Evolutionary conservation across 2,888 invertebrate species (phyloP).

Genomic region (Brachylomia viminalis): DNA sequence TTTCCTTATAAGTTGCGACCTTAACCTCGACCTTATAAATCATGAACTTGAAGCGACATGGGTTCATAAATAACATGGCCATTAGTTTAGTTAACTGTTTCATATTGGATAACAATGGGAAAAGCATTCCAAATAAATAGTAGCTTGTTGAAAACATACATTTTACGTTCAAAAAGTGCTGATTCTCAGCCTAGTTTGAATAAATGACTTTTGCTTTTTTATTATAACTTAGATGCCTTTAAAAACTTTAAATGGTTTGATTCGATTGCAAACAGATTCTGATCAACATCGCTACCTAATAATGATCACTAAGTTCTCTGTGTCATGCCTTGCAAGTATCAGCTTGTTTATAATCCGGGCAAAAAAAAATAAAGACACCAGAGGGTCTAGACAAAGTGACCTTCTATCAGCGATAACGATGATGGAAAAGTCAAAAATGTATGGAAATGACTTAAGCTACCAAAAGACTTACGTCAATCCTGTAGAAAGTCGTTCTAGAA

Average conservation of each 20-base stretch:
- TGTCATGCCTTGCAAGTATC: background rate
- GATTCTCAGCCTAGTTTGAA: too few species aligned
- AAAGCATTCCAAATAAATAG: conserved; percentile 22
- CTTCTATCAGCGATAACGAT: background rate
- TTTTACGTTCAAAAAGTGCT: too few species aligned
- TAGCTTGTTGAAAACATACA: background rate
- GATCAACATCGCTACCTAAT: background rate
- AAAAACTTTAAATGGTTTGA: background rate
- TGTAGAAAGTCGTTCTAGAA: background rate
- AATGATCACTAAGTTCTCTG: background rate
- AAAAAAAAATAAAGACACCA: too few species aligned
- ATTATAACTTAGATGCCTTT: background rate
- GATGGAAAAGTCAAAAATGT: background rate
- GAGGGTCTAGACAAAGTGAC: background rate
- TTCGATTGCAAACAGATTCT: background rate
- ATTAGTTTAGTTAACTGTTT: conserved; percentile 30
- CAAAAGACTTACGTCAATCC: background rate
- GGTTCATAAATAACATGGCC: conserved; percentile 26
- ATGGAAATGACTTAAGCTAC: background rate
- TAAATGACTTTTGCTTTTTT: too few species aligned
- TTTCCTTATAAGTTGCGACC: conserved; percentile 39
- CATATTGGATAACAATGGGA: conserved; percentile 19
- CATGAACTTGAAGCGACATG: conserved; percentile 41
- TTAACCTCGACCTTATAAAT: conserved; percentile 23
- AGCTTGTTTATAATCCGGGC: too few species aligned